These are phyloP conservation scores for Campoletis sonorensis DNA, from an alignment of 1,140 invertebrate species.

Conservation along the genomic window DNA sequence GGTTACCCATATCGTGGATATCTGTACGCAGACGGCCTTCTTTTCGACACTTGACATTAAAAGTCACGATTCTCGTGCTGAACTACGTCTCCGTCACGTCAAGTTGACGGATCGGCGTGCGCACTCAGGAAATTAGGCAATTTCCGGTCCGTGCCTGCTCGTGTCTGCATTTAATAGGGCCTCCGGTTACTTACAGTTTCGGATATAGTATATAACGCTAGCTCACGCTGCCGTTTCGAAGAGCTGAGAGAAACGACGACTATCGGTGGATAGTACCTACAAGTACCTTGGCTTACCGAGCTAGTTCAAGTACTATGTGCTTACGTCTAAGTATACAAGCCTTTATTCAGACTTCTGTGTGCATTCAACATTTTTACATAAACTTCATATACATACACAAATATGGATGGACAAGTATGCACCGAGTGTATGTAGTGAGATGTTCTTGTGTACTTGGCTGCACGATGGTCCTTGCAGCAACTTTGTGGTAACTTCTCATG, in stretches of 20 bases:
- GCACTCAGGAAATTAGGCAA: conserved; percentile 78
- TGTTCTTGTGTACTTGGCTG: conserved; percentile 10
- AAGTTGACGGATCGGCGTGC: conserved; percentile 76
- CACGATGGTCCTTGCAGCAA: conserved; percentile 51
- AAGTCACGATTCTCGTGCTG: conserved; percentile 73
- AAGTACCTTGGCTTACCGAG: conserved; percentile 35
- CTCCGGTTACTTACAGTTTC: conserved; percentile 70
- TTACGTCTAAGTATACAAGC: neutral
- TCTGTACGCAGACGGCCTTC: conserved; percentile 58
- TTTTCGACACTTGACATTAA: conserved; percentile 77
- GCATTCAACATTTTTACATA: neutral
- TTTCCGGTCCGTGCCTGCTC: conserved; percentile 75
- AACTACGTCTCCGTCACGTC: conserved; percentile 73
- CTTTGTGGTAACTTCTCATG: conserved; percentile 17
- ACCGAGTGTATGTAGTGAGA: neutral
- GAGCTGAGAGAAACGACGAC: conserved; percentile 63
- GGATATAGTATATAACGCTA: conserved; percentile 45
- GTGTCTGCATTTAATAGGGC: conserved; percentile 76
- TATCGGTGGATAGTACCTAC: conserved; percentile 60
- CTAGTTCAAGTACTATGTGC: neutral
- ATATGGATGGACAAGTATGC: neutral
- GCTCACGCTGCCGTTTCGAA: conserved; percentile 51
- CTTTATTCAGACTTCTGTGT: neutral
- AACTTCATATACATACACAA: neutral
- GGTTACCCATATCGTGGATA: conserved; percentile 2